phyloP scores from a whole-genome alignment of 2,888 invertebrate species.

The Rutpela maculata region DNA sequence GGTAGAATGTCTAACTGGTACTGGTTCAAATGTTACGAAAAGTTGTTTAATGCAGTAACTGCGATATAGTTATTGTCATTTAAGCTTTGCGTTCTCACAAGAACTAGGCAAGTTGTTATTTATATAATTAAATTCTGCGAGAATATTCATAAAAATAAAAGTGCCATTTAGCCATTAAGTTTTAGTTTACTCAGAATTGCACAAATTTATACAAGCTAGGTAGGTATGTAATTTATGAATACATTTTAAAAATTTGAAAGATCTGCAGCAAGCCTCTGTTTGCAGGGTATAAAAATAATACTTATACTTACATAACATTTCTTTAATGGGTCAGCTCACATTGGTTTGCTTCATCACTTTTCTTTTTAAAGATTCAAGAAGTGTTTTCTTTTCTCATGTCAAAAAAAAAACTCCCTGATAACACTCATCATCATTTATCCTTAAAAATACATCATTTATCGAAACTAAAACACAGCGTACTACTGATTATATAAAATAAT shows the following conservation, averaged over 20 bases:
- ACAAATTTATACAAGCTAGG: background rate
- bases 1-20: constrained; percentile 2
- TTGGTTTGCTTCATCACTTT: too few relatives aligned
- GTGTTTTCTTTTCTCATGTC: too few relatives aligned
- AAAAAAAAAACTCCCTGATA: too few relatives aligned
- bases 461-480: too few relatives aligned
- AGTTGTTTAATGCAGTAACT: constrained; percentile 12
- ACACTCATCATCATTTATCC: too few relatives aligned
- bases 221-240: background rate
- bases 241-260: background rate
- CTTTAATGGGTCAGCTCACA: too few relatives aligned
- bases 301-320: too few relatives aligned
- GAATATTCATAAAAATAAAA: constrained; percentile 24
- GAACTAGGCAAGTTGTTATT: constrained; percentile 7
- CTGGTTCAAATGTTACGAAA: constrained; percentile 17
- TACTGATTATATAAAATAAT: too few relatives aligned
- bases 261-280: too few relatives aligned
- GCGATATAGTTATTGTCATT: constrained; percentile 22
- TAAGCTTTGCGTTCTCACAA: constrained; percentile 32
- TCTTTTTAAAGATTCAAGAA: too few relatives aligned
- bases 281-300: too few relatives aligned
- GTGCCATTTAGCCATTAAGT: constrained; percentile 9
- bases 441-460: too few relatives aligned
- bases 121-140: constrained; percentile 25
- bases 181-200: background rate